These are phyloP conservation scores for Dryobates pubescens DNA, from an alignment of 2,797 vertebrate genomes.

Conservation along the genomic window DNA sequence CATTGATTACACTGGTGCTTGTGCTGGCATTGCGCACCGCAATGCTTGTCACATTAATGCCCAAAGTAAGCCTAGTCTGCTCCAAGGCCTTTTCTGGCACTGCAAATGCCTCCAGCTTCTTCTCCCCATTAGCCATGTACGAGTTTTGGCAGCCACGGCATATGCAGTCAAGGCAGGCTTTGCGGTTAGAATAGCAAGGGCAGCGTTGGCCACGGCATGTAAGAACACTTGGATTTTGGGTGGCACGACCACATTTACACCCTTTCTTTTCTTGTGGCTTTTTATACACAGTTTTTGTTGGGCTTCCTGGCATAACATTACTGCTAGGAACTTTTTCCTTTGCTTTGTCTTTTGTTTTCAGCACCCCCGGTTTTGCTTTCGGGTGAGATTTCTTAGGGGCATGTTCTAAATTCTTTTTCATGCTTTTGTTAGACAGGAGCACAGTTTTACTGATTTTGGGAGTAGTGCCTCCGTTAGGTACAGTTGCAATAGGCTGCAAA, in stretches of 20 bases:
- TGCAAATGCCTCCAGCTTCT: constrained; percentile 99
- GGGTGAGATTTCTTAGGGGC: constrained; percentile 93
- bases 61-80: constrained; percentile 97
- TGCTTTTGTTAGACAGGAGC: constrained; percentile 88
- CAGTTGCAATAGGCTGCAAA: constrained; percentile 83
- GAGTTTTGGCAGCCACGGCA: constrained; percentile 99
- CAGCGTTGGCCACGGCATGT: constrained; percentile 99
- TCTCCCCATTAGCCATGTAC: constrained; percentile 99
- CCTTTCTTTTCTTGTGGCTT: constrained; percentile 99
- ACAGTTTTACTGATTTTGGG: constrained; percentile 93
- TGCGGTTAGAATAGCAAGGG: constrained; percentile 99
- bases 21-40: constrained; percentile 88
- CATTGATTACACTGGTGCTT: constrained; percentile 91
- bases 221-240: constrained; percentile 99
- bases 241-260: constrained; percentile 98
- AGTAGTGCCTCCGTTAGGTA: constrained; percentile 92
- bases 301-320: constrained; percentile 91
- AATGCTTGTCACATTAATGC: constrained; percentile 99
- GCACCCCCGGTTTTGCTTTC: constrained; percentile 91
- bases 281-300: constrained; percentile 97
- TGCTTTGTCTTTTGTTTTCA: constrained; percentile 92
- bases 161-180: constrained; percentile 99
- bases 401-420: constrained; percentile 94
- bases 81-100: constrained; percentile 99
- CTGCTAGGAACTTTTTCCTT: constrained; percentile 90